Evolutionary conservation across 2,113 vertebrate species (phyloP).

Genomic region (Dendropsophus ebraccatus): DNA sequence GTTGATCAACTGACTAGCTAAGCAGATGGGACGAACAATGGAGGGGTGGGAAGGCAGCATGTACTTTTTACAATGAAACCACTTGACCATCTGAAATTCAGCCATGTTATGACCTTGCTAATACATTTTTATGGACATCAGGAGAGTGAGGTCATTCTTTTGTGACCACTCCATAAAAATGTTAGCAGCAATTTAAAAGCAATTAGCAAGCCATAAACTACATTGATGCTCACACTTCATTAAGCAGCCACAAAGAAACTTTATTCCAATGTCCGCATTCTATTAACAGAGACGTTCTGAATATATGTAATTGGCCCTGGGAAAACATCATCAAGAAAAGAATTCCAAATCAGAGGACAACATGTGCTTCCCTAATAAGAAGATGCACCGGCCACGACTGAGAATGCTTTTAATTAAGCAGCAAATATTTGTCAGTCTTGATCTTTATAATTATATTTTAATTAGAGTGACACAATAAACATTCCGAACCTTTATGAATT

Average conservation of each 20-base stretch:
- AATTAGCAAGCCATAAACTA: conserved; percentile 69
- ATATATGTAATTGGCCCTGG: conserved; percentile 73
- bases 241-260: conserved; percentile 69
- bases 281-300: conserved; percentile 62
- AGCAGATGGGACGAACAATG: conserved; percentile 36
- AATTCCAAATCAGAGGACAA: conserved; percentile 37
- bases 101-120: conserved; percentile 50
- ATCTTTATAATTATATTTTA: conserved; percentile 12
- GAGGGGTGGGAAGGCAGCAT: background rate
- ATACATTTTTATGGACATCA: conserved; percentile 43
- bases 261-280: conserved; percentile 67
- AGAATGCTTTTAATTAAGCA: conserved; percentile 32
- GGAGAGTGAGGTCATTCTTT: conserved; percentile 47
- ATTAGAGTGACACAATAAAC: background rate
- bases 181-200: conserved; percentile 65
- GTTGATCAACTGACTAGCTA: conserved; percentile 49
- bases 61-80: conserved; percentile 59
- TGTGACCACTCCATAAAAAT: conserved; percentile 63
- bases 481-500: background rate
- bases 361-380: conserved; percentile 29
- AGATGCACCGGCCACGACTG: background rate
- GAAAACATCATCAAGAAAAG: conserved; percentile 53
- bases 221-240: conserved; percentile 62
- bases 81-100: accelerated
- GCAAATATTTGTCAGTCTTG: conserved; percentile 24